phyloP scores from a whole-genome alignment of 2,888 invertebrate species.

The Ischnura elegans region DNA sequence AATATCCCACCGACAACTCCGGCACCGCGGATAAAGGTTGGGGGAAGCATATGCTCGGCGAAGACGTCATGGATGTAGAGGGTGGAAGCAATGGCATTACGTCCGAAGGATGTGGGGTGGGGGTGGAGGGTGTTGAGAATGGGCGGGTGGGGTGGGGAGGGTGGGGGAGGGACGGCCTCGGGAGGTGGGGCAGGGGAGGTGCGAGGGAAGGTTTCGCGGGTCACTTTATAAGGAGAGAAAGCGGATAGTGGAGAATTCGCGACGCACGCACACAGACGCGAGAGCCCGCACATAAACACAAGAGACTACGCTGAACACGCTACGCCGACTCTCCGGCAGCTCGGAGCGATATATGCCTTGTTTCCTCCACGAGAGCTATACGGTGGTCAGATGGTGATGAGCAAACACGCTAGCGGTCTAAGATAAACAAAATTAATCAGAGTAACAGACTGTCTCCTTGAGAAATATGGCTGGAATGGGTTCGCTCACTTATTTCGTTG shows the following conservation, averaged over 20 bases:
- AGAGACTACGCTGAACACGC: slow-evolving; percentile 32
- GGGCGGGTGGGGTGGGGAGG: slow-evolving; percentile 28
- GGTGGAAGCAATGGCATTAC: not conserved
- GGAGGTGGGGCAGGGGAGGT: not conserved
- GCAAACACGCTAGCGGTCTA: no score
- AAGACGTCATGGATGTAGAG: slow-evolving; percentile 8
- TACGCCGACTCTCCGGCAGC: not conserved
- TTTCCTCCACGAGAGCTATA: no score
- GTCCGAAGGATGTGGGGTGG: not conserved
- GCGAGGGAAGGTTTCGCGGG: slow-evolving; percentile 61
- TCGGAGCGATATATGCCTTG: not conserved
- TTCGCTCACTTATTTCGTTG: no score
- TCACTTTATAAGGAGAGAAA: slow-evolving; percentile 67
- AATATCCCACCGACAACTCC: no score
- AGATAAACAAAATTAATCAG: no score
- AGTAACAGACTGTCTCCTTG: no score
- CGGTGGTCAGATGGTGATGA: no score
- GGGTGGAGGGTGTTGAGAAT: not conserved
- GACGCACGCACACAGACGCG: slow-evolving; percentile 52
- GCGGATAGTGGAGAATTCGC: slow-evolving; percentile 63
- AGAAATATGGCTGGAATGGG: no score
- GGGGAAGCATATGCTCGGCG: not conserved
- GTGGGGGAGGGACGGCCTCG: not conserved
- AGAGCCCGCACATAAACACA: slow-evolving; percentile 41
- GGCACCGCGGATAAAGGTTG: not conserved